Percentiles rank a stretch among this genome's conserved stretches.
phyloP scores from a whole-genome alignment of 1,140 invertebrate genomes.

The Oryzaephilus surinamensis region DNA sequence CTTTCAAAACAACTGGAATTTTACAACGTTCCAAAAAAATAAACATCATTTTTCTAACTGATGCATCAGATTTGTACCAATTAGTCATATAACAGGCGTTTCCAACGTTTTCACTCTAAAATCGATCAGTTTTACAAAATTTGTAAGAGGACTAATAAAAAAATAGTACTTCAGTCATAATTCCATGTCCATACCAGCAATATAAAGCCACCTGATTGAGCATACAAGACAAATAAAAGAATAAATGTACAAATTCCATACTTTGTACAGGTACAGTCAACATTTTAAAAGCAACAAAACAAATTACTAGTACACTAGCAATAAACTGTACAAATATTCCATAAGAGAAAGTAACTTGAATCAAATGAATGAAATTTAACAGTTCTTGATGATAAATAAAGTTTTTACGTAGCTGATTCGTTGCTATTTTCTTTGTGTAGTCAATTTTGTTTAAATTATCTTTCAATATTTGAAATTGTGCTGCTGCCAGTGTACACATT shows the following conservation, averaged over 20 bases:
- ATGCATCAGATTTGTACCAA: constrained; percentile 26
- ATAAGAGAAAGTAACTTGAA: constrained; percentile 17
- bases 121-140: constrained; percentile 3
- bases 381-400: constrained; percentile 8
- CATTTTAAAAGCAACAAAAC: constrained; percentile 23
- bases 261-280: constrained; percentile 15
- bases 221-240: constrained; percentile 18
- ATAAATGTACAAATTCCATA: constrained; percentile 16
- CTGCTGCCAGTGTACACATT: constrained; percentile 1
- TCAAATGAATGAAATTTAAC: constrained; percentile 6
- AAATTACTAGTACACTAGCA: constrained; percentile 22
- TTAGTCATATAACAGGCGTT: constrained; percentile 24
- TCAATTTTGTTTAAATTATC: not conserved
- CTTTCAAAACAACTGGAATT: constrained; percentile 24
- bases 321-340: constrained; percentile 23
- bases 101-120: constrained; percentile 25
- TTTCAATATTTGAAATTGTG: constrained; percentile 6
- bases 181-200: constrained; percentile 22
- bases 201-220: constrained; percentile 21
- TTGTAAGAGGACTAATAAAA: not conserved
- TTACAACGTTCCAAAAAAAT: constrained; percentile 27
- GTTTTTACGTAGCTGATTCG: too few species aligned
- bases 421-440: not conserved
- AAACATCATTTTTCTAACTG: constrained; percentile 17
- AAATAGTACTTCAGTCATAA: constrained; percentile 19